Evolutionary conservation across 2,113 vertebrate species (phyloP).

Genomic region (Oncorhynchus mykiss): DNA sequence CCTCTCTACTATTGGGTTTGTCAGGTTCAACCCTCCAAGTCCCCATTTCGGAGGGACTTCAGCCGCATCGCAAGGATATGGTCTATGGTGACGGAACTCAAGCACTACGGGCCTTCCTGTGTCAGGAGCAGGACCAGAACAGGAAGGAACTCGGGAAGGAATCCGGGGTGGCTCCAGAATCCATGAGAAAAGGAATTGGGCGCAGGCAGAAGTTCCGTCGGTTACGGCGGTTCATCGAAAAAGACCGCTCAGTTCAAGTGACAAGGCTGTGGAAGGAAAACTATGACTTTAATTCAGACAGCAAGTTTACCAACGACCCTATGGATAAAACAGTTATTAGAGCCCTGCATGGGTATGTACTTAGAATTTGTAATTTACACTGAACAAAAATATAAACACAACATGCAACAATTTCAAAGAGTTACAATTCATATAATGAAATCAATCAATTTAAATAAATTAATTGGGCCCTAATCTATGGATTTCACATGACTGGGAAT

Average conservation of each 20-base stretch:
- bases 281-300: slow-evolving; percentile 84
- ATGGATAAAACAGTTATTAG: slow-evolving; percentile 80
- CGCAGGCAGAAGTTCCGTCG: slow-evolving; percentile 39
- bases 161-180: slow-evolving; percentile 18
- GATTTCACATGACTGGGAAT: no score
- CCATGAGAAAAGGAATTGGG: slow-evolving; percentile 24
- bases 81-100: slow-evolving; percentile 27
- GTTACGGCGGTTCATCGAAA: slow-evolving; percentile 46
- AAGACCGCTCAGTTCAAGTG: slow-evolving; percentile 66
- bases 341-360: slow-evolving; percentile 90
- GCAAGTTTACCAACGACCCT: slow-evolving; percentile 82
- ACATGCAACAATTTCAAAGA: no score
- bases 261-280: slow-evolving; percentile 79
- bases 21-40: slow-evolving; percentile 61
- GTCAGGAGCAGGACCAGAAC: slow-evolving; percentile 46
- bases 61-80: slow-evolving; percentile 45
- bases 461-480: no score
- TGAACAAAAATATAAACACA: no score
- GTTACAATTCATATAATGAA: no score
- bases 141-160: slow-evolving; percentile 13
- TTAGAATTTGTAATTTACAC: not conserved
- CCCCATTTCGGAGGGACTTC: slow-evolving; percentile 55
- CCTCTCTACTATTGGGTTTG: slow-evolving; percentile 67
- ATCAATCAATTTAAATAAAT: no score
- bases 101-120: slow-evolving; percentile 19